Conservation (phyloP, 1,140 invertebrate species). For the Whitmania pigra region DNA sequence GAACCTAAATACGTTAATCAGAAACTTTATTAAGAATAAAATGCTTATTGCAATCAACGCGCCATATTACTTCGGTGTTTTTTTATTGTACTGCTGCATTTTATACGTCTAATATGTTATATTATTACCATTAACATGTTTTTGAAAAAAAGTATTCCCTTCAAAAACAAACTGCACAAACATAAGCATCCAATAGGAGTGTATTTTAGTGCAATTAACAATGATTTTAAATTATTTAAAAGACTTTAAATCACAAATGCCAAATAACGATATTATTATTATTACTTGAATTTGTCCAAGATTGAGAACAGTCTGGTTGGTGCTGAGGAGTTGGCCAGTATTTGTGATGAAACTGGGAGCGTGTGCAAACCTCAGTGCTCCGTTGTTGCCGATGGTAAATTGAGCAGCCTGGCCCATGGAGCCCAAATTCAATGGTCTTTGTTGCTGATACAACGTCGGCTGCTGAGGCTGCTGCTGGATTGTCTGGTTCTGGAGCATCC, state of each 20-base stretch:
- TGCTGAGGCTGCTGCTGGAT: conserved; percentile 12
- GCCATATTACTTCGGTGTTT: too few species aligned
- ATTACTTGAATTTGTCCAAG: conserved; percentile 12
- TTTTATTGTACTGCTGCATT: too few species aligned
- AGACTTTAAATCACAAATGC: too few species aligned
- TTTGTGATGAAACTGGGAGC: conserved; percentile 3
- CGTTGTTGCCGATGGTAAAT: conserved; percentile 8
- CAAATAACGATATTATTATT: too few species aligned
- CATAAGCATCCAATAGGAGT: too few species aligned
- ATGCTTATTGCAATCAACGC: neutral
- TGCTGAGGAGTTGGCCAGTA: conserved; percentile 6
- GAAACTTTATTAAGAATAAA: neutral
- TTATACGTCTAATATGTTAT: too few species aligned
- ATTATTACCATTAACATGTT: neutral
- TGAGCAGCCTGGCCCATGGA: neutral
- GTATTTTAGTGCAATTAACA: too few species aligned
- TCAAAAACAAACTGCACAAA: neutral
- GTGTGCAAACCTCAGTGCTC: neutral
- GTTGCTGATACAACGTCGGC: conserved; percentile 12
- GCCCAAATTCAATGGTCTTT: neutral
- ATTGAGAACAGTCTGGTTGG: conserved; percentile 12
- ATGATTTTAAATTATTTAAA: too few species aligned
- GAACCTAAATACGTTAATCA: neutral
- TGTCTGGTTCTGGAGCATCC: neutral
- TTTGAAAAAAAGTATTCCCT: neutral